Base-by-base conservation (phyloP, 1,140 invertebrate species). In the Hirudo medicinalis region DNA sequence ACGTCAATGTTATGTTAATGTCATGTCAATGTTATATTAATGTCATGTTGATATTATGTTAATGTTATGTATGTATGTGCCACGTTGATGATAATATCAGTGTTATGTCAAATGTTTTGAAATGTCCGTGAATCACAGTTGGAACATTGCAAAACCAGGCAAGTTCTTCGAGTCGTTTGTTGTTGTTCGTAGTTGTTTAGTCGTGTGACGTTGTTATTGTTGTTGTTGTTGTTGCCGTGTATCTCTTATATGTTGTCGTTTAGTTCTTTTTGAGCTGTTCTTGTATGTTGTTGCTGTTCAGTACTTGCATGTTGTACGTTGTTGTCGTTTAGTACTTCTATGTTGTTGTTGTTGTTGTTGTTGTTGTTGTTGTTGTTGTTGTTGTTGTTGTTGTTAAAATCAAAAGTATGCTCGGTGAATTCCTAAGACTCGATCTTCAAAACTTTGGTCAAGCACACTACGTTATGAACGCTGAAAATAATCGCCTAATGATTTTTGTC, bases 131-230 rank as follows among this genome's bases (percentile, higher is more conserved):
- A 49, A 49, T 49, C 43, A 49, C 43, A 49, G 43, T 49, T 49
- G 43, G 43, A 49, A 17, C 43, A 49, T 49, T 49, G 43, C 43
- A 49, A 49, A 17, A 49, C 43, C 43, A 17, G 43, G 43, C 9
- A 49, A 49, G 43, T 49, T 49, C 43, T 49, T 49, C 43, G 43
- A 49, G 15, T 49, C 43, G 43, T 63, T 22, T 63, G 29, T 25
- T n/a, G 57, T n/a, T 57, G 54, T 57, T 57, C n/a, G 54, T 57
- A n/a, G 54, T 57, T 57, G 54, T n/a, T 57, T 57, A n/a, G n/a
- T n/a, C n/a, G 20, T 57, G 32, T 36, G 32, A 36, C 32, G 54
- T 63, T 19, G 57, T 63, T 63, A 2, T n/a, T 63, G 57, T 11
- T 19, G 57, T 25, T 13, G 57, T 63, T 63, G 57, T 25, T 63